Conservation (phyloP, 2,113 vertebrate species). For the Tricholaema leucomelas region DNA sequence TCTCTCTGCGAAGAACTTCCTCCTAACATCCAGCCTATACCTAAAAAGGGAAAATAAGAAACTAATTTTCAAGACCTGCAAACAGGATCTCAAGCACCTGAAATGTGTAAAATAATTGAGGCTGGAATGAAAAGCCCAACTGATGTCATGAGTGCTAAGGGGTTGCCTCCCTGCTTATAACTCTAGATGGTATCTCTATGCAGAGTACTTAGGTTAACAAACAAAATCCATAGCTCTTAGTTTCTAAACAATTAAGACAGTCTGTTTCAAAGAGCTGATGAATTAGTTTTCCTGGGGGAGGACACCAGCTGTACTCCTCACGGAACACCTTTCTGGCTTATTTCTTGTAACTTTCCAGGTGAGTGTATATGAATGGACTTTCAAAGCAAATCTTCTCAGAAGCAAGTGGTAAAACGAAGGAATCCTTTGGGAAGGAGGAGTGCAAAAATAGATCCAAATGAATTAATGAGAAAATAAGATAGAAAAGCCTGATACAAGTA, state of each 20-base stretch:
- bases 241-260: slow-evolving; percentile 59
- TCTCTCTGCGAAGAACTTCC: too few relatives aligned
- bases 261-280: slow-evolving; percentile 39
- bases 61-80: not conserved
- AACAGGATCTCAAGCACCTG: not conserved
- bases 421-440: not conserved
- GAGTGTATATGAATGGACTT: not conserved
- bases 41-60: not conserved
- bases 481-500: not conserved
- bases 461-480: not conserved
- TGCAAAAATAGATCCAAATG: not conserved
- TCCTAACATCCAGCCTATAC: too few relatives aligned
- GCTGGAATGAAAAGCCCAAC: not conserved
- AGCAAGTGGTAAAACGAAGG: not conserved
- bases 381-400: slow-evolving; percentile 1
- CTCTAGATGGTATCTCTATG: not conserved
- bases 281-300: slow-evolving; percentile 50
- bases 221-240: slow-evolving; percentile 20
- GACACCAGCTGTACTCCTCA: slow-evolving; percentile 39
- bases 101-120: not conserved
- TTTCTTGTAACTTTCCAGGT: slow-evolving; percentile 34
- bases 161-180: not conserved
- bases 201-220: not conserved
- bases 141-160: not conserved
- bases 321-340: slow-evolving; percentile 25